Percentiles rank a stretch among this genome's conserved stretches.
These are phyloP conservation scores for Lingula anatina DNA, from an alignment of 2,888 invertebrate species.

Conservation along the genomic window DNA sequence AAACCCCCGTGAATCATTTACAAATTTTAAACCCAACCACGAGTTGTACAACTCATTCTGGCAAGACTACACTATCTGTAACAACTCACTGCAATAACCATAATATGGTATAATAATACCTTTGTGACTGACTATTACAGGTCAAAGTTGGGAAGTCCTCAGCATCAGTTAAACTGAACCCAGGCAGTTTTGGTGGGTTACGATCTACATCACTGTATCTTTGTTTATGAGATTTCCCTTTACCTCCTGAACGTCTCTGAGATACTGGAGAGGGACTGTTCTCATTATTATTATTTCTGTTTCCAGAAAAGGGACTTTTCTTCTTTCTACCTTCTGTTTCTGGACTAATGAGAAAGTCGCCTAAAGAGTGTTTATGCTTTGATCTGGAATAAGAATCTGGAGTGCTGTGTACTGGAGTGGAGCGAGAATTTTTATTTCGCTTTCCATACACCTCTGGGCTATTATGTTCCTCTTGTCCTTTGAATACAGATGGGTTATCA, in stretches of 20 bases:
- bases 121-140: too few relatives aligned
- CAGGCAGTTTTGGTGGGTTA: conserved; percentile 6
- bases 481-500: neutral
- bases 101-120: too few relatives aligned
- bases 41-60: too few relatives aligned
- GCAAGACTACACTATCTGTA: too few relatives aligned
- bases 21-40: too few relatives aligned
- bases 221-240: neutral
- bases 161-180: conserved; percentile 23
- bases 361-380: conserved; percentile 29
- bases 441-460: neutral
- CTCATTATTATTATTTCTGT: conserved; percentile 8
- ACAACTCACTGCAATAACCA: too few relatives aligned
- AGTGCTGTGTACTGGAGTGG: neutral
- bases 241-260: conserved; percentile 14
- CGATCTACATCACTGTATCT: conserved; percentile 7
- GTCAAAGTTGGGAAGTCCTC: conserved; percentile 35
- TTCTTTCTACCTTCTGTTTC: conserved; percentile 20
- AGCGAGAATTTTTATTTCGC: neutral
- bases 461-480: too few relatives aligned
- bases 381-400: too few relatives aligned
- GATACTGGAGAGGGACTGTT: conserved; percentile 16
- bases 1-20: too few relatives aligned
- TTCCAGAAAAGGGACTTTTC: conserved; percentile 22
- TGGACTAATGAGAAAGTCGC: conserved; percentile 31